Evolutionary conservation across 2,113 vertebrate species (phyloP), one percentile per base, ranked within the genome.

Genomic region (Chionomys nivalis): DNA sequence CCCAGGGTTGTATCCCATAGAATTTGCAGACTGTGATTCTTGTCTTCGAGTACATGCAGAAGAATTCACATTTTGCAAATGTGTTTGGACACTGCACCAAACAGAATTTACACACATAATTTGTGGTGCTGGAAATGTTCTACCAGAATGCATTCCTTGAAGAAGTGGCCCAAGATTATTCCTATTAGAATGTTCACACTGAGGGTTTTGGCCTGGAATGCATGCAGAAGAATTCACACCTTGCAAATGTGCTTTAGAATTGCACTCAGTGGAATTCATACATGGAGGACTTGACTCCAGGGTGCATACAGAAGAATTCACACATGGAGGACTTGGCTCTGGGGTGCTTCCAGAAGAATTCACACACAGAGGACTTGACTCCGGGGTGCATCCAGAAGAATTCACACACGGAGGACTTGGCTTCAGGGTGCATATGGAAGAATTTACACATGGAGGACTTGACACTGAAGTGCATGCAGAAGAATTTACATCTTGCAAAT

Each of bases 121-220:
- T 52, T 52, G 49, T 52, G 49, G 49, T 52, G 49, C 49, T 52
- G 49, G 49, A 52, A 52, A 52, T 52, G 49, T 52, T 52, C 11
- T 13, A 52, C 49, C 8, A 96, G 47, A 89, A 82, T 95, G 95
- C 72, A 31, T 13, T 89, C 4, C 44, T 90, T 96, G 91, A 55
- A 90, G 79, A 75, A 87, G 33, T 88, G 72, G 49, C 19, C 58
- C 36, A 78, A 47, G 33, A 2, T 90, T 93, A 55, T 87, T 68
- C 8, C 49, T 52, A 52, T 52, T 52, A 44, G 82, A 66, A 44
- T 65, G 14, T 31, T 44, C 39, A 31, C 77, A 91, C 17, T 89
- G 87, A 58, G 42, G 42, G 42, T 94, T 91, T 76, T 39, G 42
- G 31, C 36, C 72, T 47, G 55, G 39, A 79, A 61, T 89, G 31